Evolutionary conservation across 2,888 invertebrate genomes (phyloP).

Genomic region (Cyaniris semiargus): DNA sequence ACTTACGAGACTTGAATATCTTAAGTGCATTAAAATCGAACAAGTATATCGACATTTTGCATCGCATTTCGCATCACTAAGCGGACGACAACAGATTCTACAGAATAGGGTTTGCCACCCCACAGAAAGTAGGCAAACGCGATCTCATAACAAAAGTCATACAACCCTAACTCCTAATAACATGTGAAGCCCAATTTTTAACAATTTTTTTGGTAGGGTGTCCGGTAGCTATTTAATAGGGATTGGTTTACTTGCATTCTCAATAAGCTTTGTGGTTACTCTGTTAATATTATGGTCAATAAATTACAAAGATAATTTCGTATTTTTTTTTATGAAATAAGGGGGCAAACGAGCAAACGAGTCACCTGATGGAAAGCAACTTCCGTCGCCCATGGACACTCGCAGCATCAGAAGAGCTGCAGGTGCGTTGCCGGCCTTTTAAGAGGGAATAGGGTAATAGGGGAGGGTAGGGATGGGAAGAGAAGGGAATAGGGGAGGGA

Average conservation of each 20-base stretch:
- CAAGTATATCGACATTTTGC: neutral
- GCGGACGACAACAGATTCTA: constrained; percentile 50
- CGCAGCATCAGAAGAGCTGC: too few relatives aligned
- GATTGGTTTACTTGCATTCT: constrained; percentile 50
- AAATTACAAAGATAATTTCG: neutral
- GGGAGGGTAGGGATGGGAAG: too few relatives aligned
- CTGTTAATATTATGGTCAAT: neutral
- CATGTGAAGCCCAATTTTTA: constrained; percentile 45
- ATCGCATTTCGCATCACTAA: constrained; percentile 45
- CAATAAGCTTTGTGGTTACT: constrained; percentile 44
- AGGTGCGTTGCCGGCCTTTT: too few relatives aligned
- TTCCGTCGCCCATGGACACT: too few relatives aligned
- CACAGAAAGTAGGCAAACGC: constrained; percentile 51
- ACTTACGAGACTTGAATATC: neutral
- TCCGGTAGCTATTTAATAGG: constrained; percentile 71
- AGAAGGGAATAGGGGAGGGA: too few relatives aligned
- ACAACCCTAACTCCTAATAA: constrained; percentile 61
- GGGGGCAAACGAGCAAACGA: too few relatives aligned
- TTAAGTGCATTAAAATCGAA: constrained; percentile 15
- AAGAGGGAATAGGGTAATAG: too few relatives aligned
- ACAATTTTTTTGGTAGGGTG: constrained; percentile 55
- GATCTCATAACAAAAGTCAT: constrained; percentile 66
- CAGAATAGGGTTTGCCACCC: constrained; percentile 62
- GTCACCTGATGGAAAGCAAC: too few relatives aligned
- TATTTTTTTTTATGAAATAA: too few relatives aligned